A percentile compares a stretch with the other conserved stretches of the same genome.
These are phyloP conservation scores for Neuroscelio doddi DNA, from an alignment of 2,888 invertebrate species.

Conservation along the genomic window DNA sequence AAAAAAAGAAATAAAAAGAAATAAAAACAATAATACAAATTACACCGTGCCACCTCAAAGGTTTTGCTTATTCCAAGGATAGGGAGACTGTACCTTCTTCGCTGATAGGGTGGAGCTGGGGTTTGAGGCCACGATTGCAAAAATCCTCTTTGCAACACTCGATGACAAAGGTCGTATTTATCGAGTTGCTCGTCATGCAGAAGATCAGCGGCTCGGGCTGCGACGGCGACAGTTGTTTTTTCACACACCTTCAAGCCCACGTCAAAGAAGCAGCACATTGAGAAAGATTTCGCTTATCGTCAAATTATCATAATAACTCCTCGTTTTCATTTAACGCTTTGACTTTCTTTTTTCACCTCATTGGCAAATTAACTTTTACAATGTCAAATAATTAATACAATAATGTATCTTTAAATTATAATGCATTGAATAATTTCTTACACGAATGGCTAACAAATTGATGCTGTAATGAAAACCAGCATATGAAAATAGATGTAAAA, in stretches of 20 bases:
- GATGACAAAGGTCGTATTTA: constrained; percentile 85
- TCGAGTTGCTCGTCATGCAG: constrained; percentile 84
- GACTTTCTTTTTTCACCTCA: too few relatives aligned
- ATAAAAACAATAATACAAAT: not conserved
- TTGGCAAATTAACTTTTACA: too few relatives aligned
- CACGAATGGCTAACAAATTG: too few relatives aligned
- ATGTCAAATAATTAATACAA: too few relatives aligned
- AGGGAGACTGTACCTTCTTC: constrained; percentile 77
- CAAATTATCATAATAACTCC: too few relatives aligned
- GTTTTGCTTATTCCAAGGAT: constrained; percentile 37
- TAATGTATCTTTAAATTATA: too few relatives aligned
- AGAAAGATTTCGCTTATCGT: constrained; percentile 27
- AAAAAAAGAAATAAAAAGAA: too few relatives aligned
- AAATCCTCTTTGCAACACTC: constrained; percentile 86
- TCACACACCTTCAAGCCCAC: constrained; percentile 85
- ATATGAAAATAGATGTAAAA: too few relatives aligned
- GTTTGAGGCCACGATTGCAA: constrained; percentile 83
- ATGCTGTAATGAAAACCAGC: not conserved
- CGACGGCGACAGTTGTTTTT: constrained; percentile 79
- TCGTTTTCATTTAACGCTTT: too few relatives aligned
- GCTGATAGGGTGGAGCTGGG: constrained; percentile 78
- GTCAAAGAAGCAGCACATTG: constrained; percentile 59
- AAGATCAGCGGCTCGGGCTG: constrained; percentile 87
- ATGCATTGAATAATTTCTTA: not conserved
- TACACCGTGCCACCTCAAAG: constrained; percentile 24